These are phyloP conservation scores for Noctua janthe DNA, from an alignment of 2,888 invertebrate species.

Conservation along the genomic window DNA sequence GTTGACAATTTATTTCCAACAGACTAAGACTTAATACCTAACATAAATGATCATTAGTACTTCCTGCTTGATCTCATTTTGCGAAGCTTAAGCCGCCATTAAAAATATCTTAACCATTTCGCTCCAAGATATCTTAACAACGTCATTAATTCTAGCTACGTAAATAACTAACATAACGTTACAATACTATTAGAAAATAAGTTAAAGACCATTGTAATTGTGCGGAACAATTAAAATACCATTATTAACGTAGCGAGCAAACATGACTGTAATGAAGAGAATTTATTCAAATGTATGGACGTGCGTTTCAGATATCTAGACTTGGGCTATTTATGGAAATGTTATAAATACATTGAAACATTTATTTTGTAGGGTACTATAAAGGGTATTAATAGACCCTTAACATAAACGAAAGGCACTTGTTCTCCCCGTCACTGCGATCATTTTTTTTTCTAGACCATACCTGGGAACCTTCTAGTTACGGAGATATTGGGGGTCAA, in stretches of 20 bases:
- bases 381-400: no score
- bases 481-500: no score
- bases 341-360: background rate
- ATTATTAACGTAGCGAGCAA: conserved; percentile 22
- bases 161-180: conserved; percentile 44
- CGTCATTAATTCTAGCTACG: conserved; percentile 38
- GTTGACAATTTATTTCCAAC: background rate
- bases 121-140: conserved; percentile 18
- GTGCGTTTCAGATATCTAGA: conserved; percentile 47
- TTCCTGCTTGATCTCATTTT: background rate
- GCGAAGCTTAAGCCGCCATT: background rate
- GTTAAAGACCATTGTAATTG: conserved; percentile 39
- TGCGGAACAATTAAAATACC: conserved; percentile 58
- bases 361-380: background rate
- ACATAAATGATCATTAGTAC: background rate
- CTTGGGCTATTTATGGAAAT: conserved; percentile 41
- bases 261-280: conserved; percentile 17
- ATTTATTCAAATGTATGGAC: conserved; percentile 56
- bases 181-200: conserved; percentile 44
- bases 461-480: no score
- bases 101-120: conserved; percentile 10
- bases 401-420: no score
- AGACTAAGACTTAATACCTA: background rate
- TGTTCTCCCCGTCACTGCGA: no score
- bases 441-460: no score